phyloP scores from a whole-genome alignment of 2,113 vertebrate genomes.

The Osmerus mordax region DNA sequence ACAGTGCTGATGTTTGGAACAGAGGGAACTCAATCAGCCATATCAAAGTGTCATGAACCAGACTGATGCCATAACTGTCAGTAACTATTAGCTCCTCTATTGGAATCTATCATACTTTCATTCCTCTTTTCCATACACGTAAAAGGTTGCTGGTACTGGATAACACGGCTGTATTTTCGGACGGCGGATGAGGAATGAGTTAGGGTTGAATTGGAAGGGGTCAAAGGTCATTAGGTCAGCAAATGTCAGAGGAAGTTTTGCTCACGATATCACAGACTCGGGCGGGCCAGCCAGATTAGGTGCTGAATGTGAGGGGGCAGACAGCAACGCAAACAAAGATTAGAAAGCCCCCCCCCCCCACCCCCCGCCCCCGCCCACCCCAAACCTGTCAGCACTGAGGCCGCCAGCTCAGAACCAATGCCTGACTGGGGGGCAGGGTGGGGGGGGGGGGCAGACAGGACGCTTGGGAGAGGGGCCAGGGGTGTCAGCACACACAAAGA shows the following conservation, averaged over 20 bases:
- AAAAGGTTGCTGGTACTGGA: constrained; percentile 40
- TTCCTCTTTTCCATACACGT: constrained; percentile 2
- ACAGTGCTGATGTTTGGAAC: no score
- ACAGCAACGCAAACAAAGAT: constrained; percentile 57
- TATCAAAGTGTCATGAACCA: no score
- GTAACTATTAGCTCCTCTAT: background rate
- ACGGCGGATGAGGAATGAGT: background rate
- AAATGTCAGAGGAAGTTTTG: constrained; percentile 52
- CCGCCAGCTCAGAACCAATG: background rate
- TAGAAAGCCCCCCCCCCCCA: constrained; percentile 31
- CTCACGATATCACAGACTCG: constrained; percentile 16
- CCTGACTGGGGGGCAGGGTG: background rate
- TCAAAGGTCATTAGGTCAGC: constrained; percentile 42
- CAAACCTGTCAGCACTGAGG: constrained; percentile 8
- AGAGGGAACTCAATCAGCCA: no score
- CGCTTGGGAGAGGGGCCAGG: constrained; percentile 3
- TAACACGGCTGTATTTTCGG: constrained; percentile 14
- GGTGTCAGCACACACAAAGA: constrained; percentile 12
- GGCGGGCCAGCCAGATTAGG: constrained; percentile 31
- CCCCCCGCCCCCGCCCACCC: background rate
- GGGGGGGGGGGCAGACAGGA: constrained; percentile 1
- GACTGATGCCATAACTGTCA: no score
- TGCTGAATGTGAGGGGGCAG: constrained; percentile 42
- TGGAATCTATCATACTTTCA: background rate
- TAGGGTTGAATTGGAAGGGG: constrained; percentile 7